Evolutionary conservation across 2,888 invertebrate genomes (phyloP).

Genomic region (Monopis laevigella): DNA sequence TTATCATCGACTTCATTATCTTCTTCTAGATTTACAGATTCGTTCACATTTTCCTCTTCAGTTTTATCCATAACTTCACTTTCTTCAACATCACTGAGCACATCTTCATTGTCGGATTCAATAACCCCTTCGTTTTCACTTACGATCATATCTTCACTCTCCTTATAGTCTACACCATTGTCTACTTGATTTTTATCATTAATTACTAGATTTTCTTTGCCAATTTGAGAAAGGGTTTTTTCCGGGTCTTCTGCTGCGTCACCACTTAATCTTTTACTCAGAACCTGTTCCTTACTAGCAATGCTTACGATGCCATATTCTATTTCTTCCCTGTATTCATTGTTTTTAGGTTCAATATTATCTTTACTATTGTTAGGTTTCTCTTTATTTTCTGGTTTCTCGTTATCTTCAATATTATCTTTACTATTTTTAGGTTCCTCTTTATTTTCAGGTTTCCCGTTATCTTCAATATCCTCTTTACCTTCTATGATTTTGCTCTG

Average conservation of each 20-base stretch:
- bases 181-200: constrained; percentile 1
- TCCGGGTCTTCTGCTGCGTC: neutral
- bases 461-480: constrained; percentile 15
- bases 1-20: constrained; percentile 1
- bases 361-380: neutral
- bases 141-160: neutral
- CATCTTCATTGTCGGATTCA: too few species aligned
- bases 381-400: constrained; percentile 12
- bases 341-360: neutral
- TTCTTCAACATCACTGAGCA: neutral
- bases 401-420: constrained; percentile 16
- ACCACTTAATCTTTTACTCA: neutral
- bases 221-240: too few species aligned
- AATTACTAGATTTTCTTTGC: neutral
- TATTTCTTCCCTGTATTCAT: neutral
- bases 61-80: neutral
- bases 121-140: neutral
- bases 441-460: constrained; percentile 12
- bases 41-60: neutral
- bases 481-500: constrained; percentile 9
- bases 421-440: constrained; percentile 15
- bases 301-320: neutral
- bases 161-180: neutral
- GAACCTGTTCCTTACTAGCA: neutral
- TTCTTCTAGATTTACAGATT: neutral